Conservation (phyloP, 2,797 vertebrate species). For the Melanotaenia trifasciata region DNA sequence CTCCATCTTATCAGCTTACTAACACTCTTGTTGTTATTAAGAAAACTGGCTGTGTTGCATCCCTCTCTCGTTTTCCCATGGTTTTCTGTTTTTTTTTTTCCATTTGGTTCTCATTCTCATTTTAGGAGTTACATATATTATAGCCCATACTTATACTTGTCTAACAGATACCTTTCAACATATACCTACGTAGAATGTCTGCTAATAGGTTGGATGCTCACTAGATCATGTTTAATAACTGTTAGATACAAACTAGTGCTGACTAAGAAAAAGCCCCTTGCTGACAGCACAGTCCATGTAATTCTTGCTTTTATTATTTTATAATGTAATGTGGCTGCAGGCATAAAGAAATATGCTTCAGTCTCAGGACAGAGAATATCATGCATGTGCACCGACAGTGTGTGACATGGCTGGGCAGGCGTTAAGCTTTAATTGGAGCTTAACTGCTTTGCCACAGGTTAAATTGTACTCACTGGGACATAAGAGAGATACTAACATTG, state of each 20-base stretch:
- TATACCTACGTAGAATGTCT: background rate
- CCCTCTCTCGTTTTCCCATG: background rate
- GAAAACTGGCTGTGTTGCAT: background rate
- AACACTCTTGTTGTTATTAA: background rate
- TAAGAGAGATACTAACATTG: background rate
- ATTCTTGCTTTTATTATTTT: too few relatives aligned
- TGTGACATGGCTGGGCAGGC: slow-evolving; percentile 24
- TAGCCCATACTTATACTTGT: background rate
- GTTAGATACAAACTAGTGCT: background rate
- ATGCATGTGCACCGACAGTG: slow-evolving; percentile 6
- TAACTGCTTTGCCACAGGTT: slow-evolving; percentile 40
- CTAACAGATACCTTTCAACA: background rate
- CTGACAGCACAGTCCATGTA: background rate
- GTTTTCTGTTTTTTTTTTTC: background rate
- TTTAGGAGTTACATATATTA: slow-evolving; percentile 1
- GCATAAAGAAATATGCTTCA: slow-evolving; percentile 9
- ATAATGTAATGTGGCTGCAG: background rate
- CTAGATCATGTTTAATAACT: background rate
- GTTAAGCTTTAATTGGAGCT: slow-evolving; percentile 31
- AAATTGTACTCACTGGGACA: slow-evolving; percentile 28
- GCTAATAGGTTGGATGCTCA: background rate
- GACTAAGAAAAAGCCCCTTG: background rate
- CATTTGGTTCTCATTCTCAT: background rate
- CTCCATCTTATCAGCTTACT: background rate
- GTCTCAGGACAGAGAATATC: slow-evolving; percentile 34